Evolutionary conservation across 2,797 vertebrate species (phyloP), one percentile per base, ranked within the genome.

Genomic region (Pangasius djambal): DNA sequence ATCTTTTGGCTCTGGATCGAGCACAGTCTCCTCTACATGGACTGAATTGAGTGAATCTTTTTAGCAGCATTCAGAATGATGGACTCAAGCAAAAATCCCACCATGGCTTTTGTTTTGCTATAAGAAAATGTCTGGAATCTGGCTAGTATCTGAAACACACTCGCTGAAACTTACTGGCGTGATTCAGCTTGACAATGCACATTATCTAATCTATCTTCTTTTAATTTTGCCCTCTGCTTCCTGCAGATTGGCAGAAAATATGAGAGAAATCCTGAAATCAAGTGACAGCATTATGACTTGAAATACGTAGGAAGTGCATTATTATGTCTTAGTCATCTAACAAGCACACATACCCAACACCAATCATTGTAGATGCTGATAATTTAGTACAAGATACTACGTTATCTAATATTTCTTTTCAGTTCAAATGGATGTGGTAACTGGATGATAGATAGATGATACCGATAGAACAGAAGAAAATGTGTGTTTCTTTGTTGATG

Each of bases 401-500:
- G 28, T 65, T 48, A 65, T 44, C 1, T 63, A 20, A 34, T 12
- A 52, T 52, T 67, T 85, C 15, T 31, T 8, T 52, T 34, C 18
- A 31, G 4, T 83, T 48, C 0, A 83, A 83, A 55, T 61, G 2
- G 4, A 25, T 37, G 63, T 52, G 22, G 20, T 28, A 31, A 63
- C 70, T 55, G 34, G 15, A 55, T 63, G 6, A 63, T 61, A n/a
- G n/a, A n/a, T n/a, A n/a, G n/a, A 83, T 74, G 44, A n/a, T 52
- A 55, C n/a, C 50, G 28, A 25, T 22, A 13, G 34, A 40, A 59
- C 40, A 82, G 78, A 82, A 25, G 6, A 81, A 75, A 88, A 74
- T 86, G 86, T 65, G 81, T 74, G 31, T 28, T 59, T 86, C 72
- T 82, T 44, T n/a, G 52, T 40, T 59, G 9, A 40, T 28, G 31